Base-by-base conservation (phyloP, 2,888 invertebrate species). In the Rhamnusium bicolor region DNA sequence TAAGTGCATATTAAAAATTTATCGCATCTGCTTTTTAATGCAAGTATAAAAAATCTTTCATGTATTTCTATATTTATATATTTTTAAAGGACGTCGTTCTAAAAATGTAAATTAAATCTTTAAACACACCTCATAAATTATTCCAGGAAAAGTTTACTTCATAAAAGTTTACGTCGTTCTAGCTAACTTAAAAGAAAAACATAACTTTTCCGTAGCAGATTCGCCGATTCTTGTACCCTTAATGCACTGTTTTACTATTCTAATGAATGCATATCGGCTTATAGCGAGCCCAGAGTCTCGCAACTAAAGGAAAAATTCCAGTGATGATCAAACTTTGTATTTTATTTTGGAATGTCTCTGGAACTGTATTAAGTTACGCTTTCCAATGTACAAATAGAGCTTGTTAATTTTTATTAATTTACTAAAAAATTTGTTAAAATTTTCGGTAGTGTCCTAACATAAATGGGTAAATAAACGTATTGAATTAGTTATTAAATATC, bases 261-360 rank as follows among this genome's bases (percentile, higher is more conserved):
- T 85, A 85, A 85, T 85, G 85, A 85, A 85, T 85, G 85, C 85
- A 85, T 85, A 85, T 85, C 85, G 85, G 85, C 85, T 85, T 85
- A 85, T 81, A 75, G 75, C 73, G 73, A 72, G 76, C 73, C 73
- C 71, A 69, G 60, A 68, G 58, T 53, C 56, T 71, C 69, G n/a
- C 70, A 66, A 40, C 32, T 65, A 47, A 61, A 24, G 66, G 71
- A 69, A 70, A 75, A 71, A 61, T 65, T 53, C 51, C 74, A 74
- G 74, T 19, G 69, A 51, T 62, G 56, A 69, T 62, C 69, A 69
- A 72, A 72, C 69, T 71, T 66, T 74, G 12, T 5, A 21, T 21
- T n/a, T 12, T 10, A 1, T 32, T 32, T 32, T 10, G 32, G 12
- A 10, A 2, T 32, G 2, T 0, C 5, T 12, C 12, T 32, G 32